Evolutionary conservation across 2,797 vertebrate species (phyloP).

Genomic region (Anomalospiza imberbis): DNA sequence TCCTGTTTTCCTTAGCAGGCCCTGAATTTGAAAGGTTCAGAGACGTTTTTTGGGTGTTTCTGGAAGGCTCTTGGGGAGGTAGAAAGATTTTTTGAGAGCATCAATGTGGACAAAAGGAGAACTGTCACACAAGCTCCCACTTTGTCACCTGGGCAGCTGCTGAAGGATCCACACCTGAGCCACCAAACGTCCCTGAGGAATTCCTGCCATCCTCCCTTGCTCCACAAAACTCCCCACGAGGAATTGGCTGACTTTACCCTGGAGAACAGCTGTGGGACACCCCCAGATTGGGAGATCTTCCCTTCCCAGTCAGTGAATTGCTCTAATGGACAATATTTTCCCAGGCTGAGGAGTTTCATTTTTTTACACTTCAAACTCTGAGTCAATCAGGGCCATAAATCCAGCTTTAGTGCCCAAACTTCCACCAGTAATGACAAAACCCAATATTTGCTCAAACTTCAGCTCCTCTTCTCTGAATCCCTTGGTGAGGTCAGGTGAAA

Average conservation of each 20-base stretch:
- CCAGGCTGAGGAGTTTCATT: background rate
- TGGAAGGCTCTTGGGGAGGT: background rate
- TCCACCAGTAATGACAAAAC: background rate
- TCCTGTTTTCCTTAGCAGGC: background rate
- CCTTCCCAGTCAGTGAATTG: background rate
- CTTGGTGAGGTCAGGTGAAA: background rate
- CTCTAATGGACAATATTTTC: background rate
- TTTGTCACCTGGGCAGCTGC: background rate
- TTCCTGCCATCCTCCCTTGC: background rate
- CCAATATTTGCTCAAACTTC: background rate
- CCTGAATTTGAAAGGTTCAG: background rate
- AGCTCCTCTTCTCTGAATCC: background rate
- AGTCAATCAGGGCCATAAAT: background rate
- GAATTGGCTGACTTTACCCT: background rate
- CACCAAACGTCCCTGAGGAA: background rate
- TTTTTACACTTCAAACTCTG: accelerated
- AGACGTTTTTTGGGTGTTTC: background rate
- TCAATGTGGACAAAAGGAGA: background rate
- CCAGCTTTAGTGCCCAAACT: background rate
- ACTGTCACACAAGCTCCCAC: accelerated
- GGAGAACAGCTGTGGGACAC: background rate
- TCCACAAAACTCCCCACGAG: background rate
- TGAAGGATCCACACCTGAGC: background rate
- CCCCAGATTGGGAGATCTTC: accelerated
- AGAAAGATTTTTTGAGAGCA: background rate